Evolutionary conservation across 2,888 invertebrate genomes (phyloP).

Genomic region (Lochmaea crataegi): DNA sequence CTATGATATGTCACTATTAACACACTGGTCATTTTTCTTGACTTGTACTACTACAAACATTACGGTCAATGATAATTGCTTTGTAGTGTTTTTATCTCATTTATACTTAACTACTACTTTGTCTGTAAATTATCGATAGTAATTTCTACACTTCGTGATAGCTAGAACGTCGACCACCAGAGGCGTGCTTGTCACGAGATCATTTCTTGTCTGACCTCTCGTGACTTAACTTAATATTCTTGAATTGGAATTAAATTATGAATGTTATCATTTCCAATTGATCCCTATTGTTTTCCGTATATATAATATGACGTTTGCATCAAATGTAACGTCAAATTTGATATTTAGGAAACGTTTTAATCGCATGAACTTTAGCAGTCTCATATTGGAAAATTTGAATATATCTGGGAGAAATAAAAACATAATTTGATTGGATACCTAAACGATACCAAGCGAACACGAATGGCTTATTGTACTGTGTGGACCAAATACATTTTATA

Average conservation of each 20-base stretch:
- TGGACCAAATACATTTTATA: too few species aligned
- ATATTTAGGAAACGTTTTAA: background rate
- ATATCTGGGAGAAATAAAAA: too few species aligned
- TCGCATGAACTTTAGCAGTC: background rate
- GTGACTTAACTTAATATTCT: conserved; percentile 33
- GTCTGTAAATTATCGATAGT: conserved; percentile 53
- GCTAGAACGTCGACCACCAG: conserved; percentile 55
- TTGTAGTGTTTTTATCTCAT: conserved; percentile 18
- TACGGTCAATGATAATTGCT: background rate
- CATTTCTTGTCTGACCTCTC: conserved; percentile 32
- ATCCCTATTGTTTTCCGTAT: conserved; percentile 10
- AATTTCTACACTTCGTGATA: conserved; percentile 49
- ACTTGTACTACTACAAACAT: too few species aligned
- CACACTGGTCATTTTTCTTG: too few species aligned
- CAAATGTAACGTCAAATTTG: conserved; percentile 16
- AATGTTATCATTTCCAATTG: conserved; percentile 29
- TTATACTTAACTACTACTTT: conserved; percentile 55
- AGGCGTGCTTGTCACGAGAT: conserved; percentile 57
- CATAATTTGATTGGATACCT: too few species aligned
- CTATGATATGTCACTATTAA: too few species aligned
- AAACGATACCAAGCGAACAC: too few species aligned
- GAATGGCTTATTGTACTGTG: too few species aligned
- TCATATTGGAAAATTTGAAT: background rate
- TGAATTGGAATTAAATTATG: conserved; percentile 31
- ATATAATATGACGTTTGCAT: conserved; percentile 11